Conservation (phyloP, 2,113 vertebrate species). For the Heloderma charlesbogerti region DNA sequence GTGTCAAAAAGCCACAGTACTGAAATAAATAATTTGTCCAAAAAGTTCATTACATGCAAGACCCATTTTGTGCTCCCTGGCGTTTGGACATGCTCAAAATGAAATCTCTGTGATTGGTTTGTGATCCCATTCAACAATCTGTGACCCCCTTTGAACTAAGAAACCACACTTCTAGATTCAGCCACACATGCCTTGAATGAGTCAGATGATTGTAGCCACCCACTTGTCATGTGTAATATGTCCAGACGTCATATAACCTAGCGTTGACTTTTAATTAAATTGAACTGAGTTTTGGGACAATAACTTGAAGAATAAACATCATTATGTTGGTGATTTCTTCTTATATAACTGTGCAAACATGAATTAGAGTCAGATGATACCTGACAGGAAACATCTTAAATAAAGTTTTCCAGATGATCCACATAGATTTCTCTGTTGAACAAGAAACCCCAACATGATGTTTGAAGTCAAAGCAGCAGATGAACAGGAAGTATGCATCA, state of each 20-base stretch:
- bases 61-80: conserved; percentile 44
- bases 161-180: conserved; percentile 51
- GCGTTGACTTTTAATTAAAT: conserved; percentile 52
- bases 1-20: conserved; percentile 53
- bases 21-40: conserved; percentile 68
- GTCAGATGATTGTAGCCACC: background rate
- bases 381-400: background rate
- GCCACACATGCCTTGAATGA: conserved; percentile 30
- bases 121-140: conserved; percentile 16
- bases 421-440: background rate
- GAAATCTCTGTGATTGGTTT: conserved; percentile 10
- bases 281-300: conserved; percentile 36
- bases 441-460: background rate
- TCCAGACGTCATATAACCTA: background rate
- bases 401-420: conserved; percentile 7
- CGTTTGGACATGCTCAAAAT: conserved; percentile 26
- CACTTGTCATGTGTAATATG: conserved; percentile 38
- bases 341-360: conserved; percentile 29
- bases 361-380: background rate
- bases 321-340: conserved; percentile 48
- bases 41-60: conserved; percentile 49
- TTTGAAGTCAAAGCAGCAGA: background rate
- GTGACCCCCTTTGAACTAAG: conserved; percentile 37
- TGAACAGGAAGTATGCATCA: background rate
- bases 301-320: conserved; percentile 52